Percentiles rank a stretch among this genome's conserved stretches.
These are phyloP conservation scores for Drosophila ohnishii DNA, from an alignment of 1,140 invertebrate genomes.

Conservation along the genomic window DNA sequence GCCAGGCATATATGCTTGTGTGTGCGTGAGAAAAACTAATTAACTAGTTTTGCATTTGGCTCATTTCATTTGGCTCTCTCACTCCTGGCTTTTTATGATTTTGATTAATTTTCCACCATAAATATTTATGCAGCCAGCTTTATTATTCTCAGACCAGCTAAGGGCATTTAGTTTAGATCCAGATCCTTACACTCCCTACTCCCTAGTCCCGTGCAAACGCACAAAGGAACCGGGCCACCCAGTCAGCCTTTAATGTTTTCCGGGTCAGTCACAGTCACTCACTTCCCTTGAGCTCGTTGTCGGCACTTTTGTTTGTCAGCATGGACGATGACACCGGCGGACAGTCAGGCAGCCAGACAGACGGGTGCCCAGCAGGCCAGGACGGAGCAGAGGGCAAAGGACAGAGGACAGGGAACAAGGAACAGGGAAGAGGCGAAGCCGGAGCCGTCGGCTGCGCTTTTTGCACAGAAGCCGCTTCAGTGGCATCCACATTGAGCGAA, in stretches of 20 bases:
- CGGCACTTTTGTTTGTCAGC: slow-evolving; percentile 79
- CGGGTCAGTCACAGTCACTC: slow-evolving; percentile 78
- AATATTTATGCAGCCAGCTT: slow-evolving; percentile 75
- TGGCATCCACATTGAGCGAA: slow-evolving; percentile 26
- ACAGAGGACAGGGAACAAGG: slow-evolving; percentile 18
- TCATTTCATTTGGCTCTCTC: slow-evolving; percentile 55
- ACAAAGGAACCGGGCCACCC: slow-evolving; percentile 47
- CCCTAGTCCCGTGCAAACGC: slow-evolving; percentile 18
- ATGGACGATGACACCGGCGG: slow-evolving; percentile 74
- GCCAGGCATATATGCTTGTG: slow-evolving; percentile 17
- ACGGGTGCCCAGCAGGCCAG: slow-evolving; percentile 19
- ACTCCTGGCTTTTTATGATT: slow-evolving; percentile 54
- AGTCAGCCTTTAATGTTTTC: slow-evolving; percentile 75
- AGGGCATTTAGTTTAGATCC: slow-evolving; percentile 66
- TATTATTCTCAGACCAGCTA: slow-evolving; percentile 47
- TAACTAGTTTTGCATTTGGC: slow-evolving; percentile 67
- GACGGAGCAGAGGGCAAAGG: slow-evolving; percentile 19
- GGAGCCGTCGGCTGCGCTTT: slow-evolving; percentile 73
- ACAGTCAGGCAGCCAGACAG: slow-evolving; percentile 16
- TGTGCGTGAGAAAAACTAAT: slow-evolving; percentile 74
- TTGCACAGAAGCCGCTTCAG: slow-evolving; percentile 40
- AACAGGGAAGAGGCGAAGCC: slow-evolving; percentile 40
- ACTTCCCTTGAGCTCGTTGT: slow-evolving; percentile 80
- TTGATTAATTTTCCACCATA: slow-evolving; percentile 76
- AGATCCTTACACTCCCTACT: slow-evolving; percentile 2